phyloP scores from a whole-genome alignment of 2,888 invertebrate species.

The Fragum sueziense region DNA sequence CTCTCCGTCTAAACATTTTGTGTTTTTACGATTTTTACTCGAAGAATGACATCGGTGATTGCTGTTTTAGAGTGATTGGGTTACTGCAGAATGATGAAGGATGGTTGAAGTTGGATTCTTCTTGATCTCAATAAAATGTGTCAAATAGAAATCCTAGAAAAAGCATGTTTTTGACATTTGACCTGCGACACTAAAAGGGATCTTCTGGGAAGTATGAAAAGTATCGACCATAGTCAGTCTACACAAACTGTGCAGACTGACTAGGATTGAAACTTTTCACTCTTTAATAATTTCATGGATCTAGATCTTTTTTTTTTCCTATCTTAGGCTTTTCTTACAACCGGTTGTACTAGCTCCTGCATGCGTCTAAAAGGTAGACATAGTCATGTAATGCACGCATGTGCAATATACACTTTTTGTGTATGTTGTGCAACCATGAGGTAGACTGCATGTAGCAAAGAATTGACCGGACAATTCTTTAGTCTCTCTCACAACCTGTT shows the following conservation, averaged over 20 bases:
- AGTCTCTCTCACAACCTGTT: too few species aligned
- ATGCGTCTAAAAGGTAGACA: neutral
- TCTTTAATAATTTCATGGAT: too few species aligned
- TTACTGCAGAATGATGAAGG: neutral
- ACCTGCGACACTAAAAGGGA: too few species aligned
- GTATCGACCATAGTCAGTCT: too few species aligned
- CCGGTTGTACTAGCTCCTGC: too few species aligned
- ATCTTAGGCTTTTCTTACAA: too few species aligned
- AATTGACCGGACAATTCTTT: too few species aligned
- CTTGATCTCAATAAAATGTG: neutral
- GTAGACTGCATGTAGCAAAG: neutral
- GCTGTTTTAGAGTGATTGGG: neutral
- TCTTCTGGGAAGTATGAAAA: too few species aligned
- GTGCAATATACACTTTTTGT: too few species aligned
- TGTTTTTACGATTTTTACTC: constrained; percentile 1
- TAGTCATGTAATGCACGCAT: too few species aligned
- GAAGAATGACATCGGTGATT: neutral
- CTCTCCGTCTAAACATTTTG: constrained; percentile 2
- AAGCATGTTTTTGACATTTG: neutral
- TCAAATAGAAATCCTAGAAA: neutral
- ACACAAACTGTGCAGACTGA: too few species aligned
- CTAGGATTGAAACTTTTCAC: too few species aligned
- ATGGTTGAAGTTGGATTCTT: neutral
- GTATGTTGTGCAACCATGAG: neutral
- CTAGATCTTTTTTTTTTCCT: neutral